Conservation (phyloP, 2,113 vertebrate species). For the Actenoides hombroni region DNA sequence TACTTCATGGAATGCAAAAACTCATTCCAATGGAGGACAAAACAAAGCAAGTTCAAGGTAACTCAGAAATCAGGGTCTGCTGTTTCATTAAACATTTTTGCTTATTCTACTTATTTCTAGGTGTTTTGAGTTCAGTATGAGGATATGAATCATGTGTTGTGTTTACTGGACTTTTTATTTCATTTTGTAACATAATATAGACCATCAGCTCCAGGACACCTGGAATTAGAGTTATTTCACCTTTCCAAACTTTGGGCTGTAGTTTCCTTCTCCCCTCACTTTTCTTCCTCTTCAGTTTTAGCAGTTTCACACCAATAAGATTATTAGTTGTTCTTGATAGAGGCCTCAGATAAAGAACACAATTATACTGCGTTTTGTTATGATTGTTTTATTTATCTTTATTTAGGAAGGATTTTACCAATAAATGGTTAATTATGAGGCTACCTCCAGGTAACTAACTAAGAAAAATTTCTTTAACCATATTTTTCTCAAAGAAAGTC, state of each 20-base stretch:
- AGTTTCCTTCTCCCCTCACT: neutral
- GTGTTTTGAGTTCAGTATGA: neutral
- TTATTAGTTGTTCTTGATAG: neutral
- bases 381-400: neutral
- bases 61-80: neutral
- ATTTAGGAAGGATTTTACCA: neutral
- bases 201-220: neutral
- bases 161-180: neutral
- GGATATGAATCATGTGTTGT: slow-evolving; percentile 55
- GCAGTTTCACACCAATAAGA: neutral
- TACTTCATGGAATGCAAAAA: neutral
- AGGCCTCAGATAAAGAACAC: neutral
- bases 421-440: neutral
- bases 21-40: neutral
- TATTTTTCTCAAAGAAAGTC: neutral
- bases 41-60: slow-evolving; percentile 35
- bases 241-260: neutral
- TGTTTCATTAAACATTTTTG: neutral
- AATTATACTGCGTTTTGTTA: neutral
- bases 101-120: neutral
- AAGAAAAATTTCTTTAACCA: neutral
- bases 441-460: neutral
- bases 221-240: neutral
- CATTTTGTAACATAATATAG: neutral
- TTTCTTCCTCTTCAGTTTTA: neutral